Conservation (phyloP, 2,888 invertebrate species). For the Mayetiola destructor region DNA sequence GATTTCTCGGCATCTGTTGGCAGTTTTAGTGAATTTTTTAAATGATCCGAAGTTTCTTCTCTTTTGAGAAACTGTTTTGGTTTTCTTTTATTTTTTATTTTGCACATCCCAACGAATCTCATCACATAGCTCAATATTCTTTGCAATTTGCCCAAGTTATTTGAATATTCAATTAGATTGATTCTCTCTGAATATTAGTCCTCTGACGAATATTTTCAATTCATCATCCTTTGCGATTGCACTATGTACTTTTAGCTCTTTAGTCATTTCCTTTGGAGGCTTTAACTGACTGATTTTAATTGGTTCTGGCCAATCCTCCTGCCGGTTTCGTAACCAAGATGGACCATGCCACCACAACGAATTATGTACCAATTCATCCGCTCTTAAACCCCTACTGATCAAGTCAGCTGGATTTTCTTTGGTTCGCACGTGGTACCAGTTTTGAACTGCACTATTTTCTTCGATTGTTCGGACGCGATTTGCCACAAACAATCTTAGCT, state of each 20-base stretch:
- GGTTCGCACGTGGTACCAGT: slow-evolving; percentile 18
- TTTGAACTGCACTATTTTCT: not conserved
- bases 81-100: too few species aligned
- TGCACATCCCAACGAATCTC: too few species aligned
- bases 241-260: not conserved
- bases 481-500: slow-evolving; percentile 1
- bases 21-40: too few species aligned
- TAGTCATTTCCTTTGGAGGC: not conserved
- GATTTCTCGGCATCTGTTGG: too few species aligned
- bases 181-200: too few species aligned
- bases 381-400: slow-evolving; percentile 19
- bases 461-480: not conserved
- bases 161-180: not conserved
- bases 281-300: not conserved
- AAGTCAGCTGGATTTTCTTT: slow-evolving; percentile 21
- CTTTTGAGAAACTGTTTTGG: too few species aligned
- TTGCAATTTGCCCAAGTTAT: not conserved
- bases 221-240: too few species aligned
- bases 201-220: not conserved
- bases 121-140: not conserved
- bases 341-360: slow-evolving; percentile 4
- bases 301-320: not conserved
- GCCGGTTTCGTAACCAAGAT: not conserved
- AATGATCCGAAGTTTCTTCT: too few species aligned
- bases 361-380: not conserved